A percentile compares a stretch with the other conserved stretches of the same genome.
These are phyloP conservation scores for Notarius quadriscutis DNA, from an alignment of 2,113 vertebrate genomes.

Conservation along the genomic window DNA sequence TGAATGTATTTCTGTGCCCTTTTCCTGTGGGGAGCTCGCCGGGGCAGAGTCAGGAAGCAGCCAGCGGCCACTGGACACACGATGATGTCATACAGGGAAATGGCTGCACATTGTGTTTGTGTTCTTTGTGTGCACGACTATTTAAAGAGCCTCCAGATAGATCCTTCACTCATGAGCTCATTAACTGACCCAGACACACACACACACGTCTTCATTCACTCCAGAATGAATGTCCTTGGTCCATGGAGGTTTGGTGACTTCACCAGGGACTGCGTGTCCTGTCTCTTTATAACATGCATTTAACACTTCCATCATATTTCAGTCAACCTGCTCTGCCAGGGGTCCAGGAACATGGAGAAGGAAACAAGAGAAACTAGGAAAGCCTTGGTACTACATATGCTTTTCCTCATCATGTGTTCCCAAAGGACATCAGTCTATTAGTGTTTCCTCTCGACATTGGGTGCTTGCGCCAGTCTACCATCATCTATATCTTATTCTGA, in stretches of 20 bases:
- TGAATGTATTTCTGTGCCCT: conserved; percentile 28
- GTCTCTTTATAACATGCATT: conserved; percentile 44
- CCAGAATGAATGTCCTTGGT: conserved; percentile 20
- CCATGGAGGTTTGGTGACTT: conserved; percentile 13
- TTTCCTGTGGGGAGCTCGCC: conserved; percentile 64
- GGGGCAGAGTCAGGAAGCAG: conserved; percentile 66
- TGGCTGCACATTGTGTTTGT: conserved; percentile 66
- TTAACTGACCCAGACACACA: conserved; percentile 2
- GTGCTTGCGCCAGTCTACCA: background rate
- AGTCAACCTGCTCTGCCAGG: conserved; percentile 18
- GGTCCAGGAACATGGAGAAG: background rate
- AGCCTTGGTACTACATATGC: background rate
- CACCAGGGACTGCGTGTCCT: conserved; percentile 26
- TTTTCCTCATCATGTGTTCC: background rate
- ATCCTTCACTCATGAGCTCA: conserved; percentile 29
- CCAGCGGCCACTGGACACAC: conserved; percentile 57
- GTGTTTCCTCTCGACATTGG: background rate
- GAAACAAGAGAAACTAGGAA: conserved; percentile 11
- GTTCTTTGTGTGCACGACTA: conserved; percentile 44
- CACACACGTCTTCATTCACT: conserved; percentile 27
- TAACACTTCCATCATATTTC: conserved; percentile 15
- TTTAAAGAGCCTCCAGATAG: conserved; percentile 45
- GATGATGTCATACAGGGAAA: conserved; percentile 75
- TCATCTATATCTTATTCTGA: too few relatives aligned
- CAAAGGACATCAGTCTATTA: background rate